Conservation (phyloP, 2,888 invertebrate genomes). For the Flexamia atlantica region DNA sequence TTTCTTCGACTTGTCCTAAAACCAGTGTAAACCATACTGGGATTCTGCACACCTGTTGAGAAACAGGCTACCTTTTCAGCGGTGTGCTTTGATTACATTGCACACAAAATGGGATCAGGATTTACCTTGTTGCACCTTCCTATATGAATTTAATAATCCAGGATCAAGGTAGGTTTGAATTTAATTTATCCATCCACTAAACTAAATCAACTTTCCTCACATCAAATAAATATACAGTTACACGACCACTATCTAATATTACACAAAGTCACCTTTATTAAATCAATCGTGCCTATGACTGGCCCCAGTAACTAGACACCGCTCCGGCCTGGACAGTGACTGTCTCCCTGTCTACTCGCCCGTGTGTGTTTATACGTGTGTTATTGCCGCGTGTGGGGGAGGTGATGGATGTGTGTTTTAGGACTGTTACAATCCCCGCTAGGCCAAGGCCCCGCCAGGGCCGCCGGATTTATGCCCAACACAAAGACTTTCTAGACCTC, state of each 20-base stretch:
- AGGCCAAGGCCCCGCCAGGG: conserved; percentile 9
- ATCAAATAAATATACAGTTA: background rate
- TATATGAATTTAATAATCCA: too few species aligned
- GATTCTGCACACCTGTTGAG: too few species aligned
- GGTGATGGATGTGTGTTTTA: conserved; percentile 26
- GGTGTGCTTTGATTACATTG: too few species aligned
- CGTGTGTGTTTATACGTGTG: background rate
- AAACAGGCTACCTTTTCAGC: too few species aligned
- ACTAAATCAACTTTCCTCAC: background rate
- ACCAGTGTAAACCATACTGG: too few species aligned
- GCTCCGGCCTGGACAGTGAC: background rate
- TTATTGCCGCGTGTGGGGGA: background rate
- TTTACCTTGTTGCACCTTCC: too few species aligned
- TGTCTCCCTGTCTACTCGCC: background rate
- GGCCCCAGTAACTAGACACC: background rate
- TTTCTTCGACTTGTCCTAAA: too few species aligned
- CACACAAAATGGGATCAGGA: too few species aligned
- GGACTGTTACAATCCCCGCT: conserved; percentile 27
- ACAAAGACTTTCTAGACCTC: conserved; percentile 38
- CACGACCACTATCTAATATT: background rate
- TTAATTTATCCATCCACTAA: too few species aligned
- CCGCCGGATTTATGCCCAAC: conserved; percentile 5
- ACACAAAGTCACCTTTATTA: too few species aligned
- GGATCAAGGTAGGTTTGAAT: too few species aligned
- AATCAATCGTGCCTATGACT: background rate